Percentiles rank a stretch among this genome's conserved stretches.
phyloP scores from a whole-genome alignment of 2,113 vertebrate species.

The Phylloscopus trochilus region DNA sequence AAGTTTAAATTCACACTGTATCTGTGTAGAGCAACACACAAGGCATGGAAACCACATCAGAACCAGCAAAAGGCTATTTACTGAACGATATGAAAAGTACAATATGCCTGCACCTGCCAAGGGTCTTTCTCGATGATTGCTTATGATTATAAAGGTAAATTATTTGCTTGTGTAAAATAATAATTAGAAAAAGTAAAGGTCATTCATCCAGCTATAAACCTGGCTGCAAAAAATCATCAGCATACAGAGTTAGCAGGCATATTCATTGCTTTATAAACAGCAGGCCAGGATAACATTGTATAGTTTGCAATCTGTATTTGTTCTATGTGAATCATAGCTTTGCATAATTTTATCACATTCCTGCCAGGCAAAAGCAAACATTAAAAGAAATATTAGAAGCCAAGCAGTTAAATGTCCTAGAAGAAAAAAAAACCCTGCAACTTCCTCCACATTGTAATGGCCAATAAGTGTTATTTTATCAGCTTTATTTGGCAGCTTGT shows the following conservation, averaged over 20 bases:
- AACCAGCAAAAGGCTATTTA: not conserved
- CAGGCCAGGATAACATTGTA: conserved; percentile 51
- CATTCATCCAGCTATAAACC: conserved; percentile 30
- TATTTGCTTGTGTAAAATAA: conserved; percentile 57
- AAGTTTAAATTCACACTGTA: not conserved
- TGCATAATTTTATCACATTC: conserved; percentile 67
- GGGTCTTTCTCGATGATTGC: conserved; percentile 1
- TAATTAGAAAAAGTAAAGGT: conserved; percentile 54
- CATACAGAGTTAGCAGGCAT: conserved; percentile 32
- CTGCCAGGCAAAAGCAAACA: conserved; percentile 63
- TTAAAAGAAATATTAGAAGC: conserved; percentile 61
- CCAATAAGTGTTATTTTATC: conserved; percentile 1
- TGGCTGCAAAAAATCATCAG: conserved; percentile 38
- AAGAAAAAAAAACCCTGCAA: not conserved
- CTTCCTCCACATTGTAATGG: not conserved
- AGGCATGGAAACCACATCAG: not conserved
- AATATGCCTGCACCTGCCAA: conserved; percentile 20
- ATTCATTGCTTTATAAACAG: conserved; percentile 64
- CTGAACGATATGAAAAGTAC: not conserved
- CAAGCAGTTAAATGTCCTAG: conserved; percentile 41
- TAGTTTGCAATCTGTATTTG: conserved; percentile 67
- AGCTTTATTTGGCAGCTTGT: not conserved
- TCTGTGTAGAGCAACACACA: not conserved
- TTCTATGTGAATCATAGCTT: conserved; percentile 62
- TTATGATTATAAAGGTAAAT: conserved; percentile 50